Evolutionary conservation across 37 sponge, comb jelly and placozoan species (phyloP).

Genomic region (Spongia lamella): DNA sequence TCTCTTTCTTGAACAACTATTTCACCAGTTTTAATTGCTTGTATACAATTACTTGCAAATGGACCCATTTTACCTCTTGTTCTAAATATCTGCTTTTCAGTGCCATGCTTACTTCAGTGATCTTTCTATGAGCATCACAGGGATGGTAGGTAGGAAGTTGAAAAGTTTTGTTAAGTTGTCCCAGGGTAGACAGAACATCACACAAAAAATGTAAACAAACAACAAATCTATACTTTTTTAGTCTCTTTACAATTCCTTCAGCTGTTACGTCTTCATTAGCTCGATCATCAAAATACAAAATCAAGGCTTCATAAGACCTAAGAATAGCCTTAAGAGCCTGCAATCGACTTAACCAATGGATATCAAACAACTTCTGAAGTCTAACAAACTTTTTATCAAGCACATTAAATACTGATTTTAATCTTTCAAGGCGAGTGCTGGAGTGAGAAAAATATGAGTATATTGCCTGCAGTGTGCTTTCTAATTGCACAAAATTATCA

Average conservation of each 20-base stretch:
- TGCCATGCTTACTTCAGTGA: background rate
- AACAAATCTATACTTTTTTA: background rate
- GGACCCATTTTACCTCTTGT: background rate
- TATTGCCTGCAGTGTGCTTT: background rate
- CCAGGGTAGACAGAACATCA: background rate
- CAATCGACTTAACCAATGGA: constrained; percentile 14
- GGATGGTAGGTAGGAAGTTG: background rate
- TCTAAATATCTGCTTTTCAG: background rate
- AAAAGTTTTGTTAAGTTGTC: constrained; percentile 12
- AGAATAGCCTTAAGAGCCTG: constrained; percentile 5
- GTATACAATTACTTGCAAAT: background rate
- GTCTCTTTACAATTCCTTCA: constrained; percentile 2
- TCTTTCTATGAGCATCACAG: background rate
- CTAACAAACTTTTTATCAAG: constrained; percentile 19
- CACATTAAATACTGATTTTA: background rate
- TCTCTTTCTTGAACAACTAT: background rate
- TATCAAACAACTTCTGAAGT: constrained; percentile 9
- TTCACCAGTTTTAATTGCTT: constrained; percentile 3
- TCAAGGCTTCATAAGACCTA: background rate
- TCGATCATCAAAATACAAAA: constrained; percentile 3
- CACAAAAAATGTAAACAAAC: constrained; percentile 5
- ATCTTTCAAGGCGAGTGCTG: background rate
- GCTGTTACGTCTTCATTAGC: constrained; percentile 4
- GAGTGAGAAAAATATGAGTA: constrained; percentile 15
- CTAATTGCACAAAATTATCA: background rate